Evolutionary conservation across 2,888 invertebrate species (phyloP), one percentile per base, ranked within the genome.

Genomic region (Agrochola lota): DNA sequence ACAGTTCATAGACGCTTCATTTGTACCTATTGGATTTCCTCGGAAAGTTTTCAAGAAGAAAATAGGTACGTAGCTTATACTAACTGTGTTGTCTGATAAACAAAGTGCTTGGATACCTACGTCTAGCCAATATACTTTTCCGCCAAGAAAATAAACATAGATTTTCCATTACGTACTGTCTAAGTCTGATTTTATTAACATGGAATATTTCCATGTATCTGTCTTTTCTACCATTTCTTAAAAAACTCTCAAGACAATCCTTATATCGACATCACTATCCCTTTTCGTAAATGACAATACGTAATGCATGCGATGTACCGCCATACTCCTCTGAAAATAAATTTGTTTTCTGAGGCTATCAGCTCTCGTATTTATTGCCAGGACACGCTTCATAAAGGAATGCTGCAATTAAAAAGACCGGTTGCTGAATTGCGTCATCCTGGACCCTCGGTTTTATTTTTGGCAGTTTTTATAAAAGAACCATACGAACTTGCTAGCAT

Each of bases 361-460:
- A 60, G 74, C 64, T 76, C 49, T 66, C 40, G 9, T 77, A 80
- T 87, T 81, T 87, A 87, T 79, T 74, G 63, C 59, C 74, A 74
- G 78, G 67, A 85, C 71, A 71, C 74, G 77, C 68, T 76, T 74
- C 74, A 70, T 79, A 81, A 79, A 87, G 78, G 78, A 83, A 81
- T 83, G 71, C 75, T 77, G 80, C 70, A 87, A 87, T 87, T 87
- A 87, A 84, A 73, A 87, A 87, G 73, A 80, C 88, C 81, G 88
- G 89, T 86, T 73, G 81, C 69, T 12, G 11, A 26, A 30, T 87
- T 71, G 69, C 88, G 86, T 89, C 88, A 87, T 82, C 62, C 69
- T 73, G 78, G 80, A 82, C n/a, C 82, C 75, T 57, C 46, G 30
- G 68, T 55, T 77, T 75, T 86, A 83, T 86, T 89, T 87, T 88